Base-by-base conservation (phyloP, 2,888 invertebrate species). In the Trissoscelio sp. region DNA sequence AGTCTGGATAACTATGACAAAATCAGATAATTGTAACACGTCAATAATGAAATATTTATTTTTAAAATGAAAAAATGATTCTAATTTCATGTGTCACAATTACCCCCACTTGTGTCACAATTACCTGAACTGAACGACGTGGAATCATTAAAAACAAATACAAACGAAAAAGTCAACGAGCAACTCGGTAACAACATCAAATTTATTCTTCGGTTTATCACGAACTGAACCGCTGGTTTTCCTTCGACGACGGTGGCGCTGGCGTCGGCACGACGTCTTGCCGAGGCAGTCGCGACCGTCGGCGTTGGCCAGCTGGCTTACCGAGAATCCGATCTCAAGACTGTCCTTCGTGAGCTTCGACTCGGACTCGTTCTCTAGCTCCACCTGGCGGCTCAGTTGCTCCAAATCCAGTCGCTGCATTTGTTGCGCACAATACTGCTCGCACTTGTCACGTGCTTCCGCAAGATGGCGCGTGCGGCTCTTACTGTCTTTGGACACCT, bases 151-250 rank as follows among this genome's bases (percentile, higher is more conserved):
- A 64, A 89, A 87, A 80, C 89, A 90, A 67, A 89, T 88, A 79
- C 89, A 89, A 57, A 89, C 87, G 51, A 90, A 89, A 57, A 89
- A 84, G 81, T 90, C 89, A 44, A 90, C 82, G 0, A 90, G 85
- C 51, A 90, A 88, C 20, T 88, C 88, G 80, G 88, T 90, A 18
- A 89, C 77, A 55, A 87, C 88, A 55, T 88, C 88, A 6, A 89
- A 79, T 64, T 88, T 89, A 20, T 89, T 88, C 55, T 88, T 87
- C 2, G 87, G 86, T 70, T 89, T 89, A 20, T 83, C 85, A 12
- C 84, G 86, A n/a, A 83, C 83, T 20, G 87, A 87, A 31, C 87
- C 87, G 64, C 86, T 88, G 3, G 86, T 86, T 46, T 87, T 88
- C 1, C 84, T 85, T 6, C 85, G 84, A 58, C 84, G 87, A 62